These are phyloP conservation scores for Aphaenogaster ashmeadi DNA, from an alignment of 1,140 invertebrate species.

Conservation along the genomic window DNA sequence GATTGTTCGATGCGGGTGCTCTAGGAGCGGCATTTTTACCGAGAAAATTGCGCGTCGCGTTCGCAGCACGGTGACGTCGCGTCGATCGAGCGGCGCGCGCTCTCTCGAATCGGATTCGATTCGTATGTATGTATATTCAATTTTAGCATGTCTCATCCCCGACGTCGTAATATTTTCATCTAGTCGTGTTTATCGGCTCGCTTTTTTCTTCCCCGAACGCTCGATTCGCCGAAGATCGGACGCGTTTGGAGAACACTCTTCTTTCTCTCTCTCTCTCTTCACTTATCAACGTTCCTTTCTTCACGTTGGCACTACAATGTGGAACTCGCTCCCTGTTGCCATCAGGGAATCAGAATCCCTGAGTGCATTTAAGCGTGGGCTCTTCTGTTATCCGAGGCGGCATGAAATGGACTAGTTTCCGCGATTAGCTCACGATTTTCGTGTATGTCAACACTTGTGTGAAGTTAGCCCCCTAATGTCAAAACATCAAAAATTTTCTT, in stretches of 20 bases:
- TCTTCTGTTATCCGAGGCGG: no score
- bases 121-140: neutral
- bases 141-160: neutral
- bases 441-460: no score
- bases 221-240: slow-evolving; percentile 18
- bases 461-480: no score
- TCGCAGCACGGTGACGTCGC: neutral
- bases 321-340: no score
- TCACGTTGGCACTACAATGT: no score
- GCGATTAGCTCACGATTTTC: no score
- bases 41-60: slow-evolving; percentile 19
- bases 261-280: neutral
- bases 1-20: slow-evolving; percentile 27
- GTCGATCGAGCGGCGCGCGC: neutral
- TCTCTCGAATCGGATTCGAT: slow-evolving; percentile 2
- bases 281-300: no score
- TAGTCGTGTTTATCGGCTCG: neutral
- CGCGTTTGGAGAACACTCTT: neutral
- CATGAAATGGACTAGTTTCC: no score
- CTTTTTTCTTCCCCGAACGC: slow-evolving; percentile 11
- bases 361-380: no score
- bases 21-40: slow-evolving; percentile 31
- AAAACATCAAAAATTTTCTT: no score
- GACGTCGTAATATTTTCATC: slow-evolving; percentile 14
- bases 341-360: no score